Base-by-base conservation (phyloP, 2,888 invertebrate genomes). In the Nemotelus nigrinus region DNA sequence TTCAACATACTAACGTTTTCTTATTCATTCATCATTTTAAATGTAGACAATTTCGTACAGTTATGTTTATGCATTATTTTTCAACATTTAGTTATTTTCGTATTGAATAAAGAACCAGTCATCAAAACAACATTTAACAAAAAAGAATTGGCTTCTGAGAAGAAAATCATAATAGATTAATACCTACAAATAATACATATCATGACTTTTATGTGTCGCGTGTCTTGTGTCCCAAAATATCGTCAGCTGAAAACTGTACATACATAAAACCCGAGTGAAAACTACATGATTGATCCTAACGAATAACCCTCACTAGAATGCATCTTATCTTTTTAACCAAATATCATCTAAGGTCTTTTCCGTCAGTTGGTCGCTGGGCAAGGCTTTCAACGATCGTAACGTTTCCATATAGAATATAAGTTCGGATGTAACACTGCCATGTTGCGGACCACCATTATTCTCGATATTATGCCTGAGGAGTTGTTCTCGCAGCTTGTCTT, bases 371-470 rank as follows among this genome's bases (percentile, higher is more conserved):
- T 92, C 91, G 78, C 90, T 89, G 50, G 94, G 93, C 82, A 96
- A 88, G 48, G 94, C 93, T 85, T 93, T 92, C 50, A 96, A 88
- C 82, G 93, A 93, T 84, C 93, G 92, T 83, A 97, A 89, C 78
- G 95, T 96, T 88, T 96, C 94, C 83, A 95, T 90, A 86, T 97
- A 97, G 88, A 96, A 96, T 80, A 95, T 94, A 83, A 96, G 88
- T 88, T 97, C 97, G 6, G 96, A 94, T 53, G 95, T 96, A n/a
- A 97, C 96, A 76, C 96, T 92, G 60, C 97, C 97, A 86, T 98
- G 97, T 85, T 97, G 96, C 2, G 98, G 98, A 68, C 97, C 97
- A n/a, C 97, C 97, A 88, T 98, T 96, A 82, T 96, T 97, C 77
- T 93, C 92, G 82, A 98, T 95, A 84, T 96, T 96, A 90, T 97